Base-by-base conservation (phyloP, 2,113 vertebrate genomes). In the Hippopotamus amphibius region DNA sequence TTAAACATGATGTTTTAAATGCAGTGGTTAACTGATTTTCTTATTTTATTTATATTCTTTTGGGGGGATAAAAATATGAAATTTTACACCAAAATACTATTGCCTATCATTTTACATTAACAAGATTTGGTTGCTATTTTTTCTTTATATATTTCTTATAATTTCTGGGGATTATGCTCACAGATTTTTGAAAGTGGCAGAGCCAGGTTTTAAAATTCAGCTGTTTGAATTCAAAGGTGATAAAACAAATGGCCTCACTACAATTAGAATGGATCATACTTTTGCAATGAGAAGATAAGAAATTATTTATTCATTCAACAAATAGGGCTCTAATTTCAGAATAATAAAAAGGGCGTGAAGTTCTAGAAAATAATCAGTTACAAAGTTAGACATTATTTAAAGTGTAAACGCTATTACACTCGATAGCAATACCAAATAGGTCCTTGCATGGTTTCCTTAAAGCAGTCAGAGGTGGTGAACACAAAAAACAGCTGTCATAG, bases 331-430 rank as follows among this genome's bases (percentile, higher is more conserved):
- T 50, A 72, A 65, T 33, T 65, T 71, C 9, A 76, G 30, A 81
- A 85, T 53, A 30, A 90, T 91, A 61, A 91, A 91, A 92, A 37
- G 9, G 5, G 69, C 90, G 28, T 96, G 48, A 93, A 82, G 12
- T 86, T 63, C 43, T 86, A 57, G 30, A 92, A 88, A 77, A 79
- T 59, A 91, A 77, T 33, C 55, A 59, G 26, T 72, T 87, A 12
- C 7, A 59, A 87, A 68, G 21, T 71, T 48, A 92, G 37, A 48
- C 6, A 57, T 46, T 76, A 6, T 65, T 81, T 82, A 81, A 80
- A 30, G 17, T 46, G 7, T 19, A 77, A 89, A 82, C 77, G 16
- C 15, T 46, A 37, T 65, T 22, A 83, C 0, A 8, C 22, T 71
- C n/a, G 9, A 61, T 26, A 84, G 10, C 22, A 71, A 66, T 61